Base-by-base conservation (phyloP, 64 coral and sea anemone genomes). In the Dendronephthya gigantea region DNA sequence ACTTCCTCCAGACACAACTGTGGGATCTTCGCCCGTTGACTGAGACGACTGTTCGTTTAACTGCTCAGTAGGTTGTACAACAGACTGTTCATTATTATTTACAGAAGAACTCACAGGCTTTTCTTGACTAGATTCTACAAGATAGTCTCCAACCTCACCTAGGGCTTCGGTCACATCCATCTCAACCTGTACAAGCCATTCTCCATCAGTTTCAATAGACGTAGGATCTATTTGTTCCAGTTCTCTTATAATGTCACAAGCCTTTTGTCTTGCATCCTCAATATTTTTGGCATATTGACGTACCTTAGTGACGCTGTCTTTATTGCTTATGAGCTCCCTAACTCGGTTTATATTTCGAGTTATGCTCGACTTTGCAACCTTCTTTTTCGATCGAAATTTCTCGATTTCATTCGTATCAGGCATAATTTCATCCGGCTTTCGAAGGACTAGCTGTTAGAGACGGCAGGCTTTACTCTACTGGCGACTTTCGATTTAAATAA, bases 111-210 rank as follows among this genome's bases (percentile, higher is more conserved):
- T 50, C 17, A 17, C 48, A 0, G 51, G 51, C 4, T 9, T 3
- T 58, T 9, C 9, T 3, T n/a, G 9, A 9, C 22, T 17, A 58
- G 51, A 58, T 17, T 58, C 2, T n/a, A 9, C 4, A 4, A 58
- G 22, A n/a, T 83, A 59, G 17, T 88, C 87, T 32, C 31, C 81
- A 32, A 83, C 55, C 43, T 88, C 50, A 31, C 87, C 76, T 41
- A 88, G 30, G 15, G 65, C 39, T 88, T 88, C 79, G 29, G 40
- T 82, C 25, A 49, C 75, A 56, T 88, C 87, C 34, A 37, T n/a
- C 9, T 88, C 86, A 30, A 88, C 29, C 35, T 88, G 75, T 55
- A 82, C 74, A 33, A 88, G 39, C 87, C 87, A 88, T 7, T 10
- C 16, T 12, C 87, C 74, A 52, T 88, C 50, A 12, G 50, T 85